phyloP scores from a whole-genome alignment of 1,140 invertebrate species.

The Streblospio benedicti region DNA sequence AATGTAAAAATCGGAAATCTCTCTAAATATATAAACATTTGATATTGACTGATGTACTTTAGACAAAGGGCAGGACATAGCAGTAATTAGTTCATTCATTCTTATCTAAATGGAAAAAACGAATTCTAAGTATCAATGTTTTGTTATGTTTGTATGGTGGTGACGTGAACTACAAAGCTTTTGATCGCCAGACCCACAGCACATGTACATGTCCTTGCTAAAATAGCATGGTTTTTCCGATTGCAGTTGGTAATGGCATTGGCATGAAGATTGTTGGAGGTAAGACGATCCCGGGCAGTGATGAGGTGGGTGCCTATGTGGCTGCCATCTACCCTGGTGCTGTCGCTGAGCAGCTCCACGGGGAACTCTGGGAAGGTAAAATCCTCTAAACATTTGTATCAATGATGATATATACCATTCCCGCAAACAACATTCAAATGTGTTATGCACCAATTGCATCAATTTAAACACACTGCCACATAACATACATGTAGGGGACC shows the following conservation, averaged over 20 bases:
- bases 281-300: constrained; percentile 51
- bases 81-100: no score
- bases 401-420: background rate
- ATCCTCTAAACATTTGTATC: constrained; percentile 8
- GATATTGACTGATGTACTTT: no score
- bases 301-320: constrained; percentile 55
- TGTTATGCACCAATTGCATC: no score
- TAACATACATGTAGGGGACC: background rate
- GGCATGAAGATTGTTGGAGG: constrained; percentile 59
- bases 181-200: no score
- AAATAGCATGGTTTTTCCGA: background rate
- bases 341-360: constrained; percentile 52
- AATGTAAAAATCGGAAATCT: no score
- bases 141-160: no score
- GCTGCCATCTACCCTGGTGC: constrained; percentile 53
- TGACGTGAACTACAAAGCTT: no score
- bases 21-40: no score
- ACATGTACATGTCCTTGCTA: background rate
- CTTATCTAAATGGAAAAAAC: no score
- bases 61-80: no score
- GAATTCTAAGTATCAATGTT: no score
- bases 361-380: constrained; percentile 56
- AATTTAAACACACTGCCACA: no score
- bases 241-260: constrained; percentile 45
- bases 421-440: background rate